phyloP scores from a whole-genome alignment of 30 jellyfish, hydroid and myxozoan species.

The Calvadosia cruxmelitensis region DNA sequence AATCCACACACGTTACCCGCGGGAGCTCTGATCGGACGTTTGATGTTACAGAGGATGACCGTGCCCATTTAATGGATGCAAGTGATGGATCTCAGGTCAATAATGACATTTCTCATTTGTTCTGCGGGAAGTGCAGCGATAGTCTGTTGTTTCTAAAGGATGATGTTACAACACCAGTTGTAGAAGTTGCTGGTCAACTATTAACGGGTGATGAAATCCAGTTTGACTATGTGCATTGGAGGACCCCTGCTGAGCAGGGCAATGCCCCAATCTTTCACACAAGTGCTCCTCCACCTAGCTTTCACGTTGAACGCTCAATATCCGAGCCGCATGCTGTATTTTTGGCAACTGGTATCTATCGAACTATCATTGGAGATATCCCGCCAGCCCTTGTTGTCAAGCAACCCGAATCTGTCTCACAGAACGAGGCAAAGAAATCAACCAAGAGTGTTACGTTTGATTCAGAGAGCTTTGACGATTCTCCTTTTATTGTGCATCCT shows the following conservation, averaged over 20 bases:
- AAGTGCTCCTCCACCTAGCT: conserved; percentile 73
- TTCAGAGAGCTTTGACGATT: background rate
- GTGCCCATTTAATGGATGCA: no score
- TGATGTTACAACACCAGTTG: conserved; percentile 7
- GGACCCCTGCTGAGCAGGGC: conserved; percentile 35
- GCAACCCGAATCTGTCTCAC: background rate
- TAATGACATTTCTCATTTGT: no score
- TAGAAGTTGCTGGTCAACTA: conserved; percentile 43
- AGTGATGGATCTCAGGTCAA: no score
- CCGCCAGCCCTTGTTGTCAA: conserved; percentile 44
- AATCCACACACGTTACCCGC: no score
- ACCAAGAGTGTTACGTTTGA: background rate
- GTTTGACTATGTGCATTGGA: conserved; percentile 44
- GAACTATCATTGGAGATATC: conserved; percentile 84
- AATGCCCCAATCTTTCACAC: conserved; percentile 61
- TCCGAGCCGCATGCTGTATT: conserved; percentile 64
- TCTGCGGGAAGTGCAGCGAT: no score
- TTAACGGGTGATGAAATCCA: conserved; percentile 68
- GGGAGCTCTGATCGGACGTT: no score
- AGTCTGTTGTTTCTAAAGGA: no score
- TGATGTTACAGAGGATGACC: no score
- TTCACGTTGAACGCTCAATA: conserved; percentile 33
- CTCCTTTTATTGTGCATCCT: background rate
- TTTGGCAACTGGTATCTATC: conserved; percentile 84
- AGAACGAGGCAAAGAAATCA: background rate